Evolutionary conservation across 2,113 vertebrate species (phyloP).

Genomic region (Butorides virescens): DNA sequence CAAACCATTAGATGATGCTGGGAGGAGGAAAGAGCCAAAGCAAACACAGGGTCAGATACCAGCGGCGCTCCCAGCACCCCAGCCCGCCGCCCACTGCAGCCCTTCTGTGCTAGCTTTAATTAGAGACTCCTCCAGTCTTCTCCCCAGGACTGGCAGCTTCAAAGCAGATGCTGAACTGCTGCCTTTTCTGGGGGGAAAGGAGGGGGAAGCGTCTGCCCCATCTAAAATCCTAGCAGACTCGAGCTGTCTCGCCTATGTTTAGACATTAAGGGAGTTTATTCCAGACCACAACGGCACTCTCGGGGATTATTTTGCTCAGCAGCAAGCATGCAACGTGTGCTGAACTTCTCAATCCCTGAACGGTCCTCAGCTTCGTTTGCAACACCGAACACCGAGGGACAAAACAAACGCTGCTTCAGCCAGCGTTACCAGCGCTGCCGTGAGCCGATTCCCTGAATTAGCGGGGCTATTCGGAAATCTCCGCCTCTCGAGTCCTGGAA

Average conservation of each 20-base stretch:
- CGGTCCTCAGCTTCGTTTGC: not conserved
- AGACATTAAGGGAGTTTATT: not conserved
- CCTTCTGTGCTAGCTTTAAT: not conserved
- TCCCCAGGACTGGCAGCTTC: not conserved
- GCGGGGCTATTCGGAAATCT: not conserved
- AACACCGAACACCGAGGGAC: rapidly evolving
- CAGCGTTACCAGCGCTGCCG: not conserved
- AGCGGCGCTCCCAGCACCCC: not conserved
- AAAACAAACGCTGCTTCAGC: not conserved
- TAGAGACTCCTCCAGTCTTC: not conserved
- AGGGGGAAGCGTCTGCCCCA: not conserved
- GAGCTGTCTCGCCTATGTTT: conserved; percentile 34
- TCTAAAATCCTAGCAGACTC: not conserved
- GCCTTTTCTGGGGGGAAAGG: not conserved
- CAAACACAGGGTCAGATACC: not conserved
- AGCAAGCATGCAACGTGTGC: not conserved
- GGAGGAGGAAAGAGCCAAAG: not conserved
- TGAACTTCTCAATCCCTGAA: not conserved
- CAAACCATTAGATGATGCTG: not conserved
- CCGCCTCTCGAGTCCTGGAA: not conserved
- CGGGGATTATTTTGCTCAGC: not conserved
- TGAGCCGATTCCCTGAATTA: not conserved
- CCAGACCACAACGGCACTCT: not conserved
- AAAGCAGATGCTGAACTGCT: conserved; percentile 26
- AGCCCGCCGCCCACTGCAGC: not conserved